A percentile compares a stretch with the other conserved stretches of the same genome.
phyloP scores from a whole-genome alignment of 2,113 vertebrate species.

The Xenotilapia leptura region DNA sequence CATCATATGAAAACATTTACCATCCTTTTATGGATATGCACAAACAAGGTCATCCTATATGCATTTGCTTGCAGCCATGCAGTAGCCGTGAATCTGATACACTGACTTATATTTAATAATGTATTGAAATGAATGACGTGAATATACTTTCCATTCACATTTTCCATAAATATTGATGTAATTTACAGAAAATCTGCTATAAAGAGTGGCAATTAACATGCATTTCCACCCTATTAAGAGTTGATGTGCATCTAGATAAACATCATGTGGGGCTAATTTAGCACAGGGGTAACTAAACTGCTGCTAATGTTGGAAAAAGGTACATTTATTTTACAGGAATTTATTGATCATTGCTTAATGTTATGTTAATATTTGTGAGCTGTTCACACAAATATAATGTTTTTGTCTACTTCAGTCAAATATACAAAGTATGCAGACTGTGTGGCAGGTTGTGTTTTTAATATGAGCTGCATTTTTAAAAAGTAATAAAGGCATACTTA shows the following conservation, averaged over 20 bases:
- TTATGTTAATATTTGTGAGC: not conserved
- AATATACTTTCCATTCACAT: not conserved
- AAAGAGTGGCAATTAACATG: not conserved
- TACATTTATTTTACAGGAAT: not conserved
- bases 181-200: not conserved
- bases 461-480: not conserved
- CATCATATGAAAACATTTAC: constrained; percentile 44
- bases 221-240: not conserved
- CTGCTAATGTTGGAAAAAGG: not conserved
- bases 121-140: not conserved
- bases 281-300: not conserved
- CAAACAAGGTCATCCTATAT: not conserved
- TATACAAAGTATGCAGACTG: not conserved
- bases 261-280: not conserved
- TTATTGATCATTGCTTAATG: not conserved
- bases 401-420: not conserved
- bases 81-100: not conserved
- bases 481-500: not conserved
- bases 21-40: not conserved
- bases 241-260: not conserved
- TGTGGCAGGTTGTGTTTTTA: not conserved
- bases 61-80: not conserved
- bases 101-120: not conserved
- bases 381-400: not conserved
- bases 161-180: not conserved